Base-by-base conservation (phyloP, 2,113 vertebrate species). In the Setophaga coronata region DNA sequence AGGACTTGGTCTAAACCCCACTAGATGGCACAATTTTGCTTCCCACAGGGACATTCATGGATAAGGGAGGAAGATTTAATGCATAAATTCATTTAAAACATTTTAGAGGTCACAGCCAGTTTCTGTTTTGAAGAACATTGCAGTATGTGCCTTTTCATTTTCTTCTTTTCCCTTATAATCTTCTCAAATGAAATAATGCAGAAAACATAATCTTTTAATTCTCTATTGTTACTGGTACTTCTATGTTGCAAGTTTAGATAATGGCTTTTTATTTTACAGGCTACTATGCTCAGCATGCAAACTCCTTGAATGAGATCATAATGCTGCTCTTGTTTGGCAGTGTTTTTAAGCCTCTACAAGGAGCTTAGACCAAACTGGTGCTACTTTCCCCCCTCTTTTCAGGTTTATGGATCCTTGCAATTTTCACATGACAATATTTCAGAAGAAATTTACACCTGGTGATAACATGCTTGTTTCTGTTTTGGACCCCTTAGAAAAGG, bases 11-110 rank as follows among this genome's bases (percentile, higher is more conserved):
- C 7, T 40, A 25, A 43, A 26, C 34, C 65, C 85, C 97, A 86
- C 94, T 94, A 96, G 96, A 64, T 86, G 95, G 79, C 96, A 82
- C 82, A 83, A 57, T 73, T 64, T 89, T 65, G 45, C 90, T 77
- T 58, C 54, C 66, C 76, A 74, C 7, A 4, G 67, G 51, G 33
- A 47, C 38, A 6, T 19, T 18, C 0, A 2, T 3, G 16, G 33
- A 21, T 58, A 53, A 42, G 29, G 48, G n/a, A 45, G 40, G 36
- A 71, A 43, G 43, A 2, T 53, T n/a, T 60, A 91, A 16, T 10
- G 7, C 26, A 47, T 66, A 89, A 51, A 76, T 61, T 76, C 11
- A 54, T 57, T 40, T 77, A 70, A 43, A 38, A 53, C 4, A 12
- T 82, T 89, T 58, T 45, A 88, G 83, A 82, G 76, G 53, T 57